Conservation (phyloP, 2,113 vertebrate genomes). For the Dolichallabes microphthalmus region DNA sequence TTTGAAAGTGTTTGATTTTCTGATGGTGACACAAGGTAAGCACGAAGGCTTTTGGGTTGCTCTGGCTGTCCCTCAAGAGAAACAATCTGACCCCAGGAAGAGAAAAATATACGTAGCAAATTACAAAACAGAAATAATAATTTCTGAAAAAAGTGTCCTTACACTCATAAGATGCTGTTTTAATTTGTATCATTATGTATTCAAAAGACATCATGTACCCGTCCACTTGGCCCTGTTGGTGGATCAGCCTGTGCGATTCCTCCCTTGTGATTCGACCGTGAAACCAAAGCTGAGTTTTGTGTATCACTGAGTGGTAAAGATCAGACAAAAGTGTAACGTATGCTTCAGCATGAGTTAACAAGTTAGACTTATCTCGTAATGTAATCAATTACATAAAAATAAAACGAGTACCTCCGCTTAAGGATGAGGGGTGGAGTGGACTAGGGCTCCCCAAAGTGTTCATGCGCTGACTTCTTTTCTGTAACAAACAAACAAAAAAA, state of each 20-base stretch:
- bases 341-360: background rate
- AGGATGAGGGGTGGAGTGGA: conserved; percentile 87
- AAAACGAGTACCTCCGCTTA: conserved; percentile 60
- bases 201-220: conserved; percentile 71
- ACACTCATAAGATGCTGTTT: background rate
- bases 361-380: background rate
- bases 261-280: conserved; percentile 93
- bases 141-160: background rate
- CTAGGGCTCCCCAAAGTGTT: conserved; percentile 90
- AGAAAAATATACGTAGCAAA: background rate
- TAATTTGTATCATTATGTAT: background rate
- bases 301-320: conserved; percentile 80
- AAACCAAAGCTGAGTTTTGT: conserved; percentile 96
- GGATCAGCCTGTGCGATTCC: conserved; percentile 91
- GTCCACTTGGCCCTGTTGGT: conserved; percentile 94
- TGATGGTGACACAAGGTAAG: conserved; percentile 98
- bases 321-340: background rate
- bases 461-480: conserved; percentile 96
- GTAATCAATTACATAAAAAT: background rate
- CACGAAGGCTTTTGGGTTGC: conserved; percentile 97
- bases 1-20: conserved; percentile 99
- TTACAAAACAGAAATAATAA: background rate
- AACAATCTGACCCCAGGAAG: conserved; percentile 78
- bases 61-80: conserved; percentile 96
- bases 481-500: conserved; percentile 46